A percentile compares a stretch with the other conserved stretches of the same genome.
phyloP scores from a whole-genome alignment of 2,888 invertebrate species.

The Dinocampus coccinellae region DNA sequence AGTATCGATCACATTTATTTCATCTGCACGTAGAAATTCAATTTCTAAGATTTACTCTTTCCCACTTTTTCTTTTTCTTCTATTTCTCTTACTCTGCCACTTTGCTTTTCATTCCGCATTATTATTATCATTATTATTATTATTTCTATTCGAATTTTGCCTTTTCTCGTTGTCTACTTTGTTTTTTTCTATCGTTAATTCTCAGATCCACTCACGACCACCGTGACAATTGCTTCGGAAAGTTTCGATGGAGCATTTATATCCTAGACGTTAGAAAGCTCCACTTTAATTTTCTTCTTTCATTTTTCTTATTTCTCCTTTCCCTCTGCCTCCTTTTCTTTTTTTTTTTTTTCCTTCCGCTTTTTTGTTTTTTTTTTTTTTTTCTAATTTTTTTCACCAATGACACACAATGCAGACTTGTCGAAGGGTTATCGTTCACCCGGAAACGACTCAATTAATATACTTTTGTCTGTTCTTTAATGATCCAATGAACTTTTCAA shows the following conservation, averaged over 20 bases:
- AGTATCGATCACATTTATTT: background rate
- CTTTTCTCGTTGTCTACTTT: background rate
- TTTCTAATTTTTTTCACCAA: background rate
- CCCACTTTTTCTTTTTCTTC: background rate
- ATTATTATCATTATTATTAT: no score
- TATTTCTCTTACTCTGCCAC: background rate
- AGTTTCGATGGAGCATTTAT: slow-evolving; percentile 23
- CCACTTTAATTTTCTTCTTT: slow-evolving; percentile 4
- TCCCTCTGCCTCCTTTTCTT: background rate
- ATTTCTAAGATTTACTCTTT: background rate
- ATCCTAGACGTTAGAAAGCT: background rate
- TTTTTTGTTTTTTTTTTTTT: background rate
- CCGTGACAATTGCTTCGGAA: background rate
- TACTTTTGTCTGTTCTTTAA: background rate
- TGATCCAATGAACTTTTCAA: background rate
- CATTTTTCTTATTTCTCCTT: background rate
- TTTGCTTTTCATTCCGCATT: background rate
- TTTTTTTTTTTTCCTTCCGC: no score
- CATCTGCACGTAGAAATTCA: background rate
- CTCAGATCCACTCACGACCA: slow-evolving; percentile 3
- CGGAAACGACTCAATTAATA: background rate
- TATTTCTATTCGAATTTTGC: slow-evolving; percentile 14
- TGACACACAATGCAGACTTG: background rate
- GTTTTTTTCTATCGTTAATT: slow-evolving; percentile 9
- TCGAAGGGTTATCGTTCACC: background rate